Percentiles rank a stretch among this genome's conserved stretches.
phyloP scores from a whole-genome alignment of 1,140 invertebrate species.

The Plectus sambesii region DNA sequence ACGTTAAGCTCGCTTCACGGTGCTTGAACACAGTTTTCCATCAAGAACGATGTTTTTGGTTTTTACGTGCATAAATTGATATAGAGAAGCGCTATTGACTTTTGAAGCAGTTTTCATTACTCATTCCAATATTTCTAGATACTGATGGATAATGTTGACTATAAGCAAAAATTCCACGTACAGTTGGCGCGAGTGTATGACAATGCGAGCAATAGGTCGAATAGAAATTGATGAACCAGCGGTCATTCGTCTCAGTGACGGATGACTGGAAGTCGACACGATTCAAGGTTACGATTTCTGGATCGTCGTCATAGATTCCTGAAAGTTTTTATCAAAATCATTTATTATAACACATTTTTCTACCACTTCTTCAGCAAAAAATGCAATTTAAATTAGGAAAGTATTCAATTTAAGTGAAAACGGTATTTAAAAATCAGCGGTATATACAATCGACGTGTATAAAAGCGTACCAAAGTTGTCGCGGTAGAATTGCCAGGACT shows the following conservation, averaged over 20 bases:
- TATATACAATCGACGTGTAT: neutral
- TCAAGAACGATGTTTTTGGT: no score
- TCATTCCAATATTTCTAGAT: no score
- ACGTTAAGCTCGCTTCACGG: no score
- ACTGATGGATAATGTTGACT: no score
- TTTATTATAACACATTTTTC: conserved; percentile 14
- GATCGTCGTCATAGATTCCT: conserved; percentile 71
- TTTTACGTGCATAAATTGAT: no score
- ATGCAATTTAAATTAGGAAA: neutral
- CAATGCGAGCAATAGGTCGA: conserved; percentile 72
- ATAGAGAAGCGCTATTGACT: no score
- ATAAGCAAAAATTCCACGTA: no score
- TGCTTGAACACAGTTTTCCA: no score
- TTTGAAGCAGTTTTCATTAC: no score
- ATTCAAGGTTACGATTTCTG: conserved; percentile 64
- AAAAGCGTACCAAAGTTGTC: conserved; percentile 61
- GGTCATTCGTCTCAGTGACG: conserved; percentile 57
- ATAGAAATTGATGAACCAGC: conserved; percentile 76
- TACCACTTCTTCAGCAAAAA: conserved; percentile 6
- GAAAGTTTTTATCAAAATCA: conserved; percentile 27
- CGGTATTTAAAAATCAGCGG: no score
- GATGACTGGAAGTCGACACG: conserved; percentile 57
- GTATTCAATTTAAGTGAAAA: neutral
- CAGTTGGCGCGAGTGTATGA: conserved; percentile 59
- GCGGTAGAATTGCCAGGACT: conserved; percentile 68